Conservation (phyloP, 2,888 invertebrate genomes). For the Alentia gelatinosa region DNA sequence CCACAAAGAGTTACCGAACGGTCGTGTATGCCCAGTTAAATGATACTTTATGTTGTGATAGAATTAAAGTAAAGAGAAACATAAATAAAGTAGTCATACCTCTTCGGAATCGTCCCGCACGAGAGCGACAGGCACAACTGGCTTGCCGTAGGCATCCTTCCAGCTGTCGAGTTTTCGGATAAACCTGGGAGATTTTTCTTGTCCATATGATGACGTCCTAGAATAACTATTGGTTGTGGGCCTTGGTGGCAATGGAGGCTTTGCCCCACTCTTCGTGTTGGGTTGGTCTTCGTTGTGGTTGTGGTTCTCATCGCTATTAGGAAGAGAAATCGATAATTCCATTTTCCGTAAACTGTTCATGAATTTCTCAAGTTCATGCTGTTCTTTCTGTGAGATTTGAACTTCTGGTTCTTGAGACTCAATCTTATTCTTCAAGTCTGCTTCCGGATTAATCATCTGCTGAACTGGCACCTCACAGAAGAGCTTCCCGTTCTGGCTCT, state of each 20-base stretch:
- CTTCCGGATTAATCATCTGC: neutral
- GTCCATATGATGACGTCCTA: neutral
- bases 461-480: slow-evolving; percentile 59
- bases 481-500: slow-evolving; percentile 47
- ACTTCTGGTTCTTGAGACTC: neutral
- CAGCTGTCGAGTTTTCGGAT: slow-evolving; percentile 59
- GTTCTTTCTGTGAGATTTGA: slow-evolving; percentile 67
- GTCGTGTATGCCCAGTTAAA: too few species aligned
- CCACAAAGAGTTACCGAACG: too few species aligned
- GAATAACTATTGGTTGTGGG: neutral
- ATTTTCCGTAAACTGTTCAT: slow-evolving; percentile 74
- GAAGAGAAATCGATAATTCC: slow-evolving; percentile 67
- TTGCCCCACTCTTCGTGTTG: neutral
- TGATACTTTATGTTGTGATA: too few species aligned
- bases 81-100: too few species aligned
- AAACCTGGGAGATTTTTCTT: slow-evolving; percentile 62
- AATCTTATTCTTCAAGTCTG: neutral
- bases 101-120: too few species aligned
- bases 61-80: too few species aligned
- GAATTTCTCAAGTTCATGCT: slow-evolving; percentile 71
- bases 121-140: neutral
- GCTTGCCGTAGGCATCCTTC: neutral
- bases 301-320: neutral
- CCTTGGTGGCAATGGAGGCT: slow-evolving; percentile 60
- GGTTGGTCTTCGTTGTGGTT: neutral